Base-by-base conservation (phyloP, 2,113 vertebrate genomes). In the Nycticryphes semicollaris region DNA sequence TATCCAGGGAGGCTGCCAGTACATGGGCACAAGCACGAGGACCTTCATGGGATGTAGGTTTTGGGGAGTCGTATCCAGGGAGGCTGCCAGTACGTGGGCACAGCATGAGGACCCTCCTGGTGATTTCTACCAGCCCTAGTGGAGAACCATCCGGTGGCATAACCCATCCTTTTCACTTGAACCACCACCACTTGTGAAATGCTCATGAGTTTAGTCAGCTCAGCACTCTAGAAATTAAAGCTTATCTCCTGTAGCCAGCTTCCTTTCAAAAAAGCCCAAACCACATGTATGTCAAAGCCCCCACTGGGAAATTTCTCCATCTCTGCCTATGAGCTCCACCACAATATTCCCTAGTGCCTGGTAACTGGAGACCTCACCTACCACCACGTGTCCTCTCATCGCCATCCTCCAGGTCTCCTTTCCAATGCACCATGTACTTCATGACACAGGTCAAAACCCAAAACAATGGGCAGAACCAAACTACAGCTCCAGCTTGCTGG, bases 161-260 rank as follows among this genome's bases (percentile, higher is more conserved):
- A 31, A 53, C 30, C 53, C 57, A 87, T 64, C 31, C 62, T 82
- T 54, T 75, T 39, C 57, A 68, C 43, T 1, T 43, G 28, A 91
- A 53, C 28, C 54, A 91, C 79, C 74, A 73, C 53, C 53, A 53
- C 70, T 69, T 57, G 85, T 48, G 63, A 90, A 92, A 94, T 0
- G 1, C 4, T 43, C 13, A 20, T 28, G 30, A 67, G 72, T 59
- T 90, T 47, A 79, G 62, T 85, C 89, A 94, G 72, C 50, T 76
- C 75, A 47, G 92, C 28, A 4, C 57, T 47, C 45, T 77, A 60
- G 68, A 92, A 95, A 93, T 48, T 24, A 66, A 92, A 85, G 48
- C 48, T 80, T 37, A 59, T 47, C 62, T 56, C 31, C 25, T 5
- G 21, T 13, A 96, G 53, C 31, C 75, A 90, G 33, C 12, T 86